Conservation (phyloP, 2,113 vertebrate genomes). For the Brienomyrus longianalis region DNA sequence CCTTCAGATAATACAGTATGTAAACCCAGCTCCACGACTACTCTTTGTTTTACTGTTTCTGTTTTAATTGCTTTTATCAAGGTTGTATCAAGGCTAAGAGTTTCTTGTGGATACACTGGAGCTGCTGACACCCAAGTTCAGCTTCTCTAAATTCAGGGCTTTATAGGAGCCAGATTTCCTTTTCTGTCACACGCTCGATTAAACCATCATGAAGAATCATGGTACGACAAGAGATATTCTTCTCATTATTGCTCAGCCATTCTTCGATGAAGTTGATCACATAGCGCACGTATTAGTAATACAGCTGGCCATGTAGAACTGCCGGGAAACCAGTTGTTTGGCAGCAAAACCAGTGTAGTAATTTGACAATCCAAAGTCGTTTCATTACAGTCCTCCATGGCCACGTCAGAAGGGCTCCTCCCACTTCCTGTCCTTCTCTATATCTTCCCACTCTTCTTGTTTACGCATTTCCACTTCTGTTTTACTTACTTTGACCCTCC, state of each 20-base stretch:
- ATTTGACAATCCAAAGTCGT: not conserved
- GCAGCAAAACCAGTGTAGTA: not conserved
- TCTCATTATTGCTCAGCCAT: not conserved
- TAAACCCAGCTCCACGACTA: constrained; percentile 58
- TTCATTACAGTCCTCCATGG: not conserved
- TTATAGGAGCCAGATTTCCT: not conserved
- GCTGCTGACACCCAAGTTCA: not conserved
- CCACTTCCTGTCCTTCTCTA: not conserved
- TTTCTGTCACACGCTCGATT: not conserved
- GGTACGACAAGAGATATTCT: not conserved
- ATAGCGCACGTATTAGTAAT: not conserved
- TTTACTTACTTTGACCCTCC: not conserved
- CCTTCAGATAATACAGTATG: constrained; percentile 88
- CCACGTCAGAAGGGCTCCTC: constrained; percentile 58
- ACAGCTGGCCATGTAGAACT: not conserved
- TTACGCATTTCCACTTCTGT: not conserved
- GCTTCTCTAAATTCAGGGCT: not conserved
- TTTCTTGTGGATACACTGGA: not conserved
- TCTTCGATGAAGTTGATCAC: not conserved
- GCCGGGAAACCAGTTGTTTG: not conserved
- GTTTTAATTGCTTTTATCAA: constrained; percentile 8
- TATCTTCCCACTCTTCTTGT: not conserved
- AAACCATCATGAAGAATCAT: not conserved
- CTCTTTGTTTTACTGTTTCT: constrained; percentile 36
- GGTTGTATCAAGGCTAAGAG: not conserved